Percentiles rank a stretch among this genome's conserved stretches.
Conservation (phyloP, 2,888 invertebrate genomes). For the Chaetogeoica ovagalla region DNA sequence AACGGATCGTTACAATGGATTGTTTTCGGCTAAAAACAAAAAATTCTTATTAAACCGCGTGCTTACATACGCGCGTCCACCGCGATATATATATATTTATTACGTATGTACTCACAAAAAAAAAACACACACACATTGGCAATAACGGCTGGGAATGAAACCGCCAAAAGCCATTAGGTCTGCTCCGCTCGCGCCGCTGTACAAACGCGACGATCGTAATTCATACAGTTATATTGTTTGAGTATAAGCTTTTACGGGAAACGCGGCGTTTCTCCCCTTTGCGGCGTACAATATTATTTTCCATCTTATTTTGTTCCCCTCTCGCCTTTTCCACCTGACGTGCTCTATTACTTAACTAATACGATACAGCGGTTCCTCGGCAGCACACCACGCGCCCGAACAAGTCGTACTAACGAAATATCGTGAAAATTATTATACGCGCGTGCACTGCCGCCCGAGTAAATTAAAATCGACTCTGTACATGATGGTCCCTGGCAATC, state of each 20-base stretch:
- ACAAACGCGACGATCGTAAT: constrained; percentile 25
- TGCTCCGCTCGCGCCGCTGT: not conserved
- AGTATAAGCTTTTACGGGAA: constrained; percentile 35
- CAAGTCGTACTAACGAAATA: not conserved
- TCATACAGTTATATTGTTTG: constrained; percentile 41
- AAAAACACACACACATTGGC: constrained; percentile 1
- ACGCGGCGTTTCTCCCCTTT: constrained; percentile 7
- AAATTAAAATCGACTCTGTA: not conserved
- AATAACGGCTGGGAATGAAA: constrained; percentile 27
- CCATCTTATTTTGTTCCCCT: not conserved
- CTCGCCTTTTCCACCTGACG: constrained; percentile 31
- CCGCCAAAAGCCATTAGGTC: constrained; percentile 31
- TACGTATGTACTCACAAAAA: not conserved
- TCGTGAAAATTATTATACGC: not conserved
- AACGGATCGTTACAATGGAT: not conserved
- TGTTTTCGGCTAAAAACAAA: not conserved
- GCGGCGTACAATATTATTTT: constrained; percentile 14
- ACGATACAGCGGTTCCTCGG: not conserved
- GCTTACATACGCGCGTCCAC: not conserved
- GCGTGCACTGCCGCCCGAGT: not conserved
- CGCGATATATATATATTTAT: not conserved
- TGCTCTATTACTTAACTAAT: not conserved
- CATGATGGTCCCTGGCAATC: constrained; percentile 30
- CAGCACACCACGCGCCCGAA: not conserved
- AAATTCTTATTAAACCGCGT: constrained; percentile 6